A percentile compares a stretch with the other conserved stretches of the same genome.
phyloP scores from a whole-genome alignment of 1,140 invertebrate species.

The Maniola jurtina region DNA sequence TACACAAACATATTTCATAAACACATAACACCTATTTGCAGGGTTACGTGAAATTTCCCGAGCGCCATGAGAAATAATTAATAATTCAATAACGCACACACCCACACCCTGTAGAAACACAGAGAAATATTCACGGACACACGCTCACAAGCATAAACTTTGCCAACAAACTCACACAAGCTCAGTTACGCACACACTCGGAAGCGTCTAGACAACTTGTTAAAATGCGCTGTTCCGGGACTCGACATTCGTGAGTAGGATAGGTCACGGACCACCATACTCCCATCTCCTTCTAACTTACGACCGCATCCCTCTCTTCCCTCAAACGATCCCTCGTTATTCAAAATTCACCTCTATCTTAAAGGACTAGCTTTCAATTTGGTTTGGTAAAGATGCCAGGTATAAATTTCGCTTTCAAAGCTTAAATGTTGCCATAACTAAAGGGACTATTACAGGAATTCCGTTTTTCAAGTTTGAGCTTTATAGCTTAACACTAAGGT shows the following conservation, averaged over 20 bases:
- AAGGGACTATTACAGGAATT: conserved; percentile 36
- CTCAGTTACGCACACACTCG: conserved; percentile 46
- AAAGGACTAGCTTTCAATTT: conserved; percentile 36
- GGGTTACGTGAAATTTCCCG: conserved; percentile 34
- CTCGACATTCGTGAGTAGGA: conserved; percentile 77
- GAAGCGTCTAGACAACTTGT: conserved; percentile 71
- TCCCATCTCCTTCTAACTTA: conserved; percentile 46
- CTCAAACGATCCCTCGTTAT: conserved; percentile 22
- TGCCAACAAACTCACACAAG: conserved; percentile 35
- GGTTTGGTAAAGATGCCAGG: conserved; percentile 37
- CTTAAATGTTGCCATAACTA: conserved; percentile 33
- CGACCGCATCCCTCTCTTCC: conserved; percentile 42
- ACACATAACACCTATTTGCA: conserved; percentile 29
- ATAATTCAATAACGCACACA: conserved; percentile 44
- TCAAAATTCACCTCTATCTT: conserved; percentile 42
- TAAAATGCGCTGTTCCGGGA: conserved; percentile 73
- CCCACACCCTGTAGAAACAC: conserved; percentile 27
- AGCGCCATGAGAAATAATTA: conserved; percentile 40
- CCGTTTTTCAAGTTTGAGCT: conserved; percentile 18
- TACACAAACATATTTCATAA: background rate
- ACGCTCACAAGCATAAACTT: conserved; percentile 35
- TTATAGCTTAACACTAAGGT: conserved; percentile 27
- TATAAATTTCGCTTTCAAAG: conserved; percentile 77
- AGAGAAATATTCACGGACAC: conserved; percentile 36
- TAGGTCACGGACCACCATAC: conserved; percentile 73